Base-by-base conservation (phyloP, 2,797 vertebrate species). In the Poeciliopsis turneri region DNA sequence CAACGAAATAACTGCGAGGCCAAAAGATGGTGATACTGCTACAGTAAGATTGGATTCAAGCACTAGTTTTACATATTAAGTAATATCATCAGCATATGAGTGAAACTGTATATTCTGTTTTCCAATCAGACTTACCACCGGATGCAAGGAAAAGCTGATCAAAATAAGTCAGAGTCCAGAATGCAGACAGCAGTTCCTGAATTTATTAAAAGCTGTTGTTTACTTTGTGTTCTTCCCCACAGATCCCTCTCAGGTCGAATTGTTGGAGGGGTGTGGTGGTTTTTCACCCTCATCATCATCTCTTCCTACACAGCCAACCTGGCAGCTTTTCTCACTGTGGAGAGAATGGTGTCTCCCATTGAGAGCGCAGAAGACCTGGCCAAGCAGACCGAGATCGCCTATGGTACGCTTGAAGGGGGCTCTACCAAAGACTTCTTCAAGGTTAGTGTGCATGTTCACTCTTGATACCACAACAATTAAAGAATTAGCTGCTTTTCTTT, bases 221-320 rank as follows among this genome's bases (percentile, higher is more conserved):
- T 45, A 47, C 33, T 55, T 30, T 71, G 16, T 57, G 10, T 69
- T 47, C 12, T n/a, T 64, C 20, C 76, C 46, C 82, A 20, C 81
- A 96, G 95, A 90, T 96, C 95, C 41, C 93, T 96, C 46, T 96
- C 95, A 0, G 95, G 95, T 33, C 94, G 95, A 36, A 99, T 99
- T 66, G 98, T 99, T 5, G 98, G 98, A 83, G 98, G 98, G 51
- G 98, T 99, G 25, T 99, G 98, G 98, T 99, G 98, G 98, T 99
- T 99, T 94, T 99, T 99, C 92, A 99, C 98, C 2, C 97, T 99
- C 94, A 99, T 99, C 95, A 99, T 99, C 96, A 99, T 99, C 92
- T 99, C 98, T 64, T 99, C 98, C 57, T 99, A 99, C 87, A 99
- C 98, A 77, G 98, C 98, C 93, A 99, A 99, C 93, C 96, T 99